phyloP scores from a whole-genome alignment of 2,888 invertebrate species.

The Philonicus albiceps region DNA sequence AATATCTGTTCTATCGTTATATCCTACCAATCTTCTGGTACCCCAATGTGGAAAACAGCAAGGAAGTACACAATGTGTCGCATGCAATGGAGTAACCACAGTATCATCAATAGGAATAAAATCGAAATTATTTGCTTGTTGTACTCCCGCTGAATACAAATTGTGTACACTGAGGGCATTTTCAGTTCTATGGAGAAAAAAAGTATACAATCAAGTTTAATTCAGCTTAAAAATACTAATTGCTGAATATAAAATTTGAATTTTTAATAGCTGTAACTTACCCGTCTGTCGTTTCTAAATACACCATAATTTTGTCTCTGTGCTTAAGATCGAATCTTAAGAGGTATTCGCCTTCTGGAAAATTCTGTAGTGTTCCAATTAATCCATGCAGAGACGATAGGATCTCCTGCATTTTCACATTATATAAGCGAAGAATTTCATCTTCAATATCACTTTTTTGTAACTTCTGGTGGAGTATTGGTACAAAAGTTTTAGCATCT shows the following conservation, averaged over 20 bases:
- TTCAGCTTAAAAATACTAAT: too few relatives aligned
- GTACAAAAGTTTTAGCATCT: conserved; percentile 23
- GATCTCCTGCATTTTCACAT: conserved; percentile 5
- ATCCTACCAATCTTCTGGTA: neutral
- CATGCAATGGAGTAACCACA: conserved; percentile 31
- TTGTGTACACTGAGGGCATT: conserved; percentile 7
- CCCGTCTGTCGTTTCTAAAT: conserved; percentile 2
- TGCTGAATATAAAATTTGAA: neutral
- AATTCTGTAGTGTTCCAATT: conserved; percentile 28
- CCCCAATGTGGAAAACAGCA: conserved; percentile 44
- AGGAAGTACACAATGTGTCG: conserved; percentile 11
- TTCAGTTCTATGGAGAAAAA: neutral
- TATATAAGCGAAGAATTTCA: conserved; percentile 40
- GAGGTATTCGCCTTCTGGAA: conserved; percentile 45
- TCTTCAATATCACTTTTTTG: conserved; percentile 37
- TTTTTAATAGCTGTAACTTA: neutral
- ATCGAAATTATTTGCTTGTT: neutral
- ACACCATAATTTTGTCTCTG: conserved; percentile 39
- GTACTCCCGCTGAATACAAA: neutral
- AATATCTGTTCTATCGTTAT: neutral
- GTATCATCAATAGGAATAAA: conserved; percentile 40
- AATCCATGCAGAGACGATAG: conserved; percentile 1
- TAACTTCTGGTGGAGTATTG: conserved; percentile 27
- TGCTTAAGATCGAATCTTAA: conserved; percentile 37
- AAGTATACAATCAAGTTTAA: neutral